Evolutionary conservation across 2,113 vertebrate genomes (phyloP), one percentile per base, ranked within the genome.

Genomic region (Solea solea): DNA sequence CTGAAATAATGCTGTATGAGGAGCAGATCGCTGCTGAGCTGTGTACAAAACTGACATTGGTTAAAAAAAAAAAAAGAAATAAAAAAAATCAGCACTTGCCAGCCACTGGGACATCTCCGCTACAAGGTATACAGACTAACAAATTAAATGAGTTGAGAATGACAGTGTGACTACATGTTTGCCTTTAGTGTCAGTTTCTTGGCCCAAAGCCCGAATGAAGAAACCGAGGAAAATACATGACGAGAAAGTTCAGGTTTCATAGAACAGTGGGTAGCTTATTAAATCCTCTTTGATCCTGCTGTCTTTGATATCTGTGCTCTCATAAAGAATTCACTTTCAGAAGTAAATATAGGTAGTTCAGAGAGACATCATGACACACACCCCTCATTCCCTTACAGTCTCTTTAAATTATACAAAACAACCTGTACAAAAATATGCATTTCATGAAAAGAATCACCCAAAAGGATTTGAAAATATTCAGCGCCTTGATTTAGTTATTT

Each of bases 281-380:
- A 99, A 96, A 96, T 95, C 91, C 84, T 93, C 96, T 99, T 99
- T 98, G 96, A 98, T 98, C 97, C 95, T 67, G 85, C 86, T 93
- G 86, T 94, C 97, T 99, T 99, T 99, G 98, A 99, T 98, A 97
- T 98, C 95, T 90, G 68, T 88, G 94, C 93, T 94, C 96, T 98
- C 96, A 99, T 99, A 97, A 98, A 98, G 96, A 98, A 99, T 99
- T 99, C 97, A 98, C 97, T 99, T 98, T 98, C 96, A 99, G 95
- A 94, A 90, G 94, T 97, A 98, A 98, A 98, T 98, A 97, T 97
- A 98, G 96, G 96, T 98, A 97, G 96, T 97, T 97, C 96, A 96
- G 96, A 98, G 96, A 97, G 95, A 95, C 94, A 95, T 94, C 95
- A 92, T 95, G 96, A 96, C 96, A 86, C 83, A 94, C 94, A 92